A percentile compares a stretch with the other conserved stretches of the same genome.
Evolutionary conservation across 2,113 vertebrate genomes (phyloP).

Genomic region (Spheniscus mendiculus): DNA sequence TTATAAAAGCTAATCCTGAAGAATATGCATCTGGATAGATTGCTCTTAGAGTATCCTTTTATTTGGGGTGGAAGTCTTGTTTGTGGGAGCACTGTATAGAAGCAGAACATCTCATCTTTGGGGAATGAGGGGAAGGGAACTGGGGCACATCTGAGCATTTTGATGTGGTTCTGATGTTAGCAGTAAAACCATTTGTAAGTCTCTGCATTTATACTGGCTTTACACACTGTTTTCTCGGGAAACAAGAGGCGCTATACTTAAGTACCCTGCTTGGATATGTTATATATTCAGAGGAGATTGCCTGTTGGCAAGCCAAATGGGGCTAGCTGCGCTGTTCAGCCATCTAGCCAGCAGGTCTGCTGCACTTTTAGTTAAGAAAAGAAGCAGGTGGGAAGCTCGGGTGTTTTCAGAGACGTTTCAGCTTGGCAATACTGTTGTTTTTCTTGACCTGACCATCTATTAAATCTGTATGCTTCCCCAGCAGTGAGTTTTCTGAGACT

Average conservation of each 20-base stretch:
- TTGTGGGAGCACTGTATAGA: background rate
- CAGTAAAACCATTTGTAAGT: background rate
- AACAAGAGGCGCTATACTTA: fast-evolving
- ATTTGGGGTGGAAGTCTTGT: background rate
- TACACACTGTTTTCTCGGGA: background rate
- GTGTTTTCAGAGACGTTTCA: background rate
- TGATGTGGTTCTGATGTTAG: background rate
- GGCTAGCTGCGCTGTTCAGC: background rate
- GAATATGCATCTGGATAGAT: fast-evolving
- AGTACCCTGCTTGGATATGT: fast-evolving
- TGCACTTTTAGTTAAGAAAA: background rate
- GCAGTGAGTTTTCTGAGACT: background rate
- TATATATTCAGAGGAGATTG: fast-evolving
- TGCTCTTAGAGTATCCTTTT: background rate
- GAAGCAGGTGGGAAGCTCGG: background rate
- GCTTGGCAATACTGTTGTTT: fast-evolving
- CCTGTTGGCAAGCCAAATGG: background rate
- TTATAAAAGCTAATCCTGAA: background rate
- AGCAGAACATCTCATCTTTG: background rate
- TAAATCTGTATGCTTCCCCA: fast-evolving
- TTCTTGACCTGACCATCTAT: background rate
- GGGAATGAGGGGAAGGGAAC: background rate
- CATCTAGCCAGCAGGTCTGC: background rate
- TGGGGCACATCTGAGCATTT: fast-evolving
- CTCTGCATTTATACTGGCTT: fast-evolving